Conservation (phyloP, 2,113 vertebrate species). For the Morone chrysops region DNA sequence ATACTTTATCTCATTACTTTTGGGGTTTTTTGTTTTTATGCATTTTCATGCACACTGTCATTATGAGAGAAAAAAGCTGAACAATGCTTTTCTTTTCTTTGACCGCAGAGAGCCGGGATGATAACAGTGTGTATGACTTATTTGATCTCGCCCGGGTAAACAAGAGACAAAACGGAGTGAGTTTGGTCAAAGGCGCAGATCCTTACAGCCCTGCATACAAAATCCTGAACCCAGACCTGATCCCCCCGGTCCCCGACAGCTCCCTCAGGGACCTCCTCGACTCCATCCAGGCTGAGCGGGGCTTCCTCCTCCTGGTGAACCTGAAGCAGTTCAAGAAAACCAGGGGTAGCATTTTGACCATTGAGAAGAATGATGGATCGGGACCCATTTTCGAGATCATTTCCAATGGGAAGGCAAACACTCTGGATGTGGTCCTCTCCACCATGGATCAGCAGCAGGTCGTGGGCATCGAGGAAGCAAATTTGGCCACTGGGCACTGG, state of each 20-base stretch:
- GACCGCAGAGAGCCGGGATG: slow-evolving; percentile 89
- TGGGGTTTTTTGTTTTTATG: slow-evolving; percentile 6
- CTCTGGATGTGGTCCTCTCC: slow-evolving; percentile 91
- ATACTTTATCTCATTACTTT: neutral
- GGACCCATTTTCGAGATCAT: slow-evolving; percentile 94
- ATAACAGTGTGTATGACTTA: slow-evolving; percentile 94
- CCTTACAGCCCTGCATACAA: slow-evolving; percentile 94
- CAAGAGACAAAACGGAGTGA: slow-evolving; percentile 88
- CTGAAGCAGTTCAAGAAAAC: slow-evolving; percentile 92
- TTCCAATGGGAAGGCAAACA: slow-evolving; percentile 93
- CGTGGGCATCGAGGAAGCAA: slow-evolving; percentile 92
- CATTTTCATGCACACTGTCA: slow-evolving; percentile 14
- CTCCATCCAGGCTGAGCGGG: slow-evolving; percentile 91
- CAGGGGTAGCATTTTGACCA: slow-evolving; percentile 89
- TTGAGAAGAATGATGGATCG: slow-evolving; percentile 90
- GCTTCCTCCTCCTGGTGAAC: slow-evolving; percentile 93
- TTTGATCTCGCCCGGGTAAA: slow-evolving; percentile 88
- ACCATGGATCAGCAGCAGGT: slow-evolving; percentile 87
- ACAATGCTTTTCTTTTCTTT: slow-evolving; percentile 38
- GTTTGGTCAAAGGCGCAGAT: slow-evolving; percentile 91
- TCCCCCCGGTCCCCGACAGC: slow-evolving; percentile 90
- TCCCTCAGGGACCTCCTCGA: slow-evolving; percentile 95
- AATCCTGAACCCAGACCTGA: slow-evolving; percentile 91
- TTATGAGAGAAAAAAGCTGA: slow-evolving; percentile 16
- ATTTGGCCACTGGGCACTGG: slow-evolving; percentile 92